phyloP scores from a whole-genome alignment of 2,113 vertebrate species.

The Campylorhamphus procurvoides region DNA sequence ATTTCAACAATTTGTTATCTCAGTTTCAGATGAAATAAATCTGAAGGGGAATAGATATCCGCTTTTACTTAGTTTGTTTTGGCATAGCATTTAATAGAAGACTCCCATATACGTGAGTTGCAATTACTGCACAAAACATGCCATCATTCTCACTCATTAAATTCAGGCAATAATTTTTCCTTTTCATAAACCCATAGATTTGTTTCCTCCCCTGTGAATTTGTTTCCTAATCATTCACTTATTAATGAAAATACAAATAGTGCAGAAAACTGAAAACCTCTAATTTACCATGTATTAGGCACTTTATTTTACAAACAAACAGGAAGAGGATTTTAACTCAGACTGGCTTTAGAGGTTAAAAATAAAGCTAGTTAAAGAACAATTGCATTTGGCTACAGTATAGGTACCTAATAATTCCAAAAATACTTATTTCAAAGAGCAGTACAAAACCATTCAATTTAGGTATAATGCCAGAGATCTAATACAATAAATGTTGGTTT shows the following conservation, averaged over 20 bases:
- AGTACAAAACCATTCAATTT: neutral
- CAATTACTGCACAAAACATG: neutral
- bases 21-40: slow-evolving; percentile 60
- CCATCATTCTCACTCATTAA: neutral
- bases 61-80: slow-evolving; percentile 52
- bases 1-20: slow-evolving; percentile 58
- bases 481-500: neutral
- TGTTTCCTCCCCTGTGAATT: neutral
- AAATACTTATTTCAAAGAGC: neutral
- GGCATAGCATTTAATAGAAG: neutral
- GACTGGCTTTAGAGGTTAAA: neutral
- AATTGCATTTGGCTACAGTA: neutral
- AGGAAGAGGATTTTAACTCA: neutral
- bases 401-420: neutral
- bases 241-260: neutral
- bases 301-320: neutral
- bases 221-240: neutral
- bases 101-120: slow-evolving; percentile 30
- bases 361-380: neutral
- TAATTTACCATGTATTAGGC: neutral
- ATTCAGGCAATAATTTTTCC: neutral
- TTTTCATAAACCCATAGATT: neutral
- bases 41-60: slow-evolving; percentile 10
- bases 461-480: neutral
- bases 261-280: neutral